Evolutionary conservation across 2,888 invertebrate genomes (phyloP).

Genomic region (Chrysina gloriosa): DNA sequence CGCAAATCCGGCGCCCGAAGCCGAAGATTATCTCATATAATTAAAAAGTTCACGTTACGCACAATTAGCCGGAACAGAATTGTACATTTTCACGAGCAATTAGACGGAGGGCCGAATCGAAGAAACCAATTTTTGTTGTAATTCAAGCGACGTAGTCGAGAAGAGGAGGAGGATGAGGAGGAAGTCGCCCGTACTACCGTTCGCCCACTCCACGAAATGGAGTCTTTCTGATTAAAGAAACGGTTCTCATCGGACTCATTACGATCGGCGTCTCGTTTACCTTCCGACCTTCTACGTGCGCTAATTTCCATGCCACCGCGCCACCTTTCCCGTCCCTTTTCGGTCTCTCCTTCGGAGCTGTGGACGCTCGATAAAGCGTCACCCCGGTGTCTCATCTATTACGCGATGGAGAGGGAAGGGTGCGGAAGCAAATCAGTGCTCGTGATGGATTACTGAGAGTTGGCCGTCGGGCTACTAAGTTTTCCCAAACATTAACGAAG

Average conservation of each 20-base stretch:
- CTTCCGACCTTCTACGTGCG: conserved; percentile 46
- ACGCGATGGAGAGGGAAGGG: neutral
- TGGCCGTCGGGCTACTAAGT: neutral
- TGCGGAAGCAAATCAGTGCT: conserved; percentile 28
- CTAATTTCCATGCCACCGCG: conserved; percentile 49
- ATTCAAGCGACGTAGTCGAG: too few relatives aligned
- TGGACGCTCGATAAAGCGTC: conserved; percentile 22
- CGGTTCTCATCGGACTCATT: conserved; percentile 50
- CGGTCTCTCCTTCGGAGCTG: neutral
- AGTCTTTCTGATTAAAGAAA: conserved; percentile 49
- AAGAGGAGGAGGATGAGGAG: neutral
- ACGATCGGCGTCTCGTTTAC: conserved; percentile 46
- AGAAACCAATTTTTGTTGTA: conserved; percentile 34
- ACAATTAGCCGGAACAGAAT: conserved; percentile 32
- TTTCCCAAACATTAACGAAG: conserved; percentile 18
- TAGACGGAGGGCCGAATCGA: conserved; percentile 22
- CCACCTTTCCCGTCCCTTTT: neutral
- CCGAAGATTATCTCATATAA: conserved; percentile 34
- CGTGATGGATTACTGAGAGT: conserved; percentile 18
- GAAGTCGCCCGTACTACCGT: neutral
- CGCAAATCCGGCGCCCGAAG: too few relatives aligned
- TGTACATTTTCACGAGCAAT: conserved; percentile 37
- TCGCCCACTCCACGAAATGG: conserved; percentile 36
- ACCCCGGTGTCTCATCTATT: conserved; percentile 35
- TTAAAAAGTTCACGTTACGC: conserved; percentile 34